A percentile compares a stretch with the other conserved stretches of the same genome.
phyloP scores from a whole-genome alignment of 2,888 invertebrate genomes.

The Rotaria sp. region DNA sequence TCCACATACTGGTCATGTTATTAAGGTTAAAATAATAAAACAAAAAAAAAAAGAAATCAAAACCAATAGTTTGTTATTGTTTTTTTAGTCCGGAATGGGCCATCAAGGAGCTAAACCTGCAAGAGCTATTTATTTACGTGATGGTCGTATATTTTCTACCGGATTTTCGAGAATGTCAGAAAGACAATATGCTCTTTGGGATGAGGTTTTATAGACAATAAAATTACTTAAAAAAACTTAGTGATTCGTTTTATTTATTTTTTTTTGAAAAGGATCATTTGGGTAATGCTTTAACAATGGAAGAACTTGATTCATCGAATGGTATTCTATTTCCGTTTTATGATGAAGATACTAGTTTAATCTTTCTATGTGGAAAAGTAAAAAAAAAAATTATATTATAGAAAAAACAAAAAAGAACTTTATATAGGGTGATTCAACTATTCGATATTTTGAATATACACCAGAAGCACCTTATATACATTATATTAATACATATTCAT shows the following conservation, averaged over 20 bases:
- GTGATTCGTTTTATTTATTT: background rate
- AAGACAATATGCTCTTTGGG: slow-evolving; percentile 79
- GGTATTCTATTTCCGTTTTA: slow-evolving; percentile 81
- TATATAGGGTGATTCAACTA: slow-evolving; percentile 78
- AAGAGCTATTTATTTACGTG: slow-evolving; percentile 70
- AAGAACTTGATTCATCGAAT: slow-evolving; percentile 60
- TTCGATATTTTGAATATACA: slow-evolving; percentile 86
- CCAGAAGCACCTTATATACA: slow-evolving; percentile 82
- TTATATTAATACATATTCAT: slow-evolving; percentile 79
- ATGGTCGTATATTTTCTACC: slow-evolving; percentile 74
- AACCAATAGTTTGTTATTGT: background rate
- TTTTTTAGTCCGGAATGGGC: slow-evolving; percentile 68
- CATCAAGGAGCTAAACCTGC: slow-evolving; percentile 72
- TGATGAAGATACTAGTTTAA: slow-evolving; percentile 81
- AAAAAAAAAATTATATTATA: background rate
- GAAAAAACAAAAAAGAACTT: slow-evolving; percentile 38
- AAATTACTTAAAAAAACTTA: background rate
- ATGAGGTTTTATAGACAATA: slow-evolving; percentile 45
- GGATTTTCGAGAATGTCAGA: slow-evolving; percentile 89
- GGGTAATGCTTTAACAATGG: slow-evolving; percentile 51
- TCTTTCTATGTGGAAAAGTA: slow-evolving; percentile 66
- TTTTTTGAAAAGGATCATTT: slow-evolving; percentile 45
- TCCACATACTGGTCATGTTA: slow-evolving; percentile 73
- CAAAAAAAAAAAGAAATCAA: background rate
- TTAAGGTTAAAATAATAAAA: slow-evolving; percentile 63